Percentiles rank a stretch among this genome's conserved stretches.
Evolutionary conservation across 2,113 vertebrate species (phyloP).

Genomic region (Bolborhynchus lineola): DNA sequence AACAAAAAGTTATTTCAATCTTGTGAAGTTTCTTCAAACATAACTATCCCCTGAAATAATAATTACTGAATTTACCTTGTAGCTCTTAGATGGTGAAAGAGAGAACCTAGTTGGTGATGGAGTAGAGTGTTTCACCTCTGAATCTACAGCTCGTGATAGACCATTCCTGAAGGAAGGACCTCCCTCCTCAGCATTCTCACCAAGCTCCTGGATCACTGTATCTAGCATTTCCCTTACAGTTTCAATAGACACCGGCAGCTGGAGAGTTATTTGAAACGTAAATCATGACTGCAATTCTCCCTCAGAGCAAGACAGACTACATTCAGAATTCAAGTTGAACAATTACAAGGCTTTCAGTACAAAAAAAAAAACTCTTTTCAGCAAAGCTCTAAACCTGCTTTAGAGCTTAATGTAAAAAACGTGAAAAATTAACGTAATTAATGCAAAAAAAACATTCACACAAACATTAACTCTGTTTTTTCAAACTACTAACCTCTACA

Average conservation of each 20-base stretch:
- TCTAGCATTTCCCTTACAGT: slow-evolving; percentile 89
- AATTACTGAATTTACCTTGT: slow-evolving; percentile 76
- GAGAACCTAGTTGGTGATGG: slow-evolving; percentile 85
- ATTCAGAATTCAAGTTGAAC: not conserved
- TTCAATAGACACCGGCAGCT: slow-evolving; percentile 91
- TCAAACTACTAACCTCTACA: not conserved
- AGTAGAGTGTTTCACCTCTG: slow-evolving; percentile 84
- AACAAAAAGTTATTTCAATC: not conserved
- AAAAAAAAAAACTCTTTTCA: not conserved
- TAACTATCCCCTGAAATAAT: not conserved
- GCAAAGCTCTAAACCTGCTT: not conserved
- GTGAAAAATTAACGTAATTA: fast-evolving
- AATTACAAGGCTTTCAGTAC: not conserved
- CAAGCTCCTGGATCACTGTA: slow-evolving; percentile 88
- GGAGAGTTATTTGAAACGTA: not conserved
- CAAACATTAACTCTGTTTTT: not conserved
- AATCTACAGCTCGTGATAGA: slow-evolving; percentile 71
- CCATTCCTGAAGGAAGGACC: slow-evolving; percentile 76
- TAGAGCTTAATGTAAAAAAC: no score
- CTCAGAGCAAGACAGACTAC: not conserved
- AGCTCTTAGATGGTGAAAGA: slow-evolving; percentile 86
- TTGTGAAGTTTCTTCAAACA: not conserved
- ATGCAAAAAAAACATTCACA: not conserved
- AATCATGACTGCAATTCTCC: not conserved
- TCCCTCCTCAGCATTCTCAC: slow-evolving; percentile 78